Evolutionary conservation across 2,888 invertebrate genomes (phyloP), one percentile per base, ranked within the genome.

Genomic region (Darwinula stevensoni): DNA sequence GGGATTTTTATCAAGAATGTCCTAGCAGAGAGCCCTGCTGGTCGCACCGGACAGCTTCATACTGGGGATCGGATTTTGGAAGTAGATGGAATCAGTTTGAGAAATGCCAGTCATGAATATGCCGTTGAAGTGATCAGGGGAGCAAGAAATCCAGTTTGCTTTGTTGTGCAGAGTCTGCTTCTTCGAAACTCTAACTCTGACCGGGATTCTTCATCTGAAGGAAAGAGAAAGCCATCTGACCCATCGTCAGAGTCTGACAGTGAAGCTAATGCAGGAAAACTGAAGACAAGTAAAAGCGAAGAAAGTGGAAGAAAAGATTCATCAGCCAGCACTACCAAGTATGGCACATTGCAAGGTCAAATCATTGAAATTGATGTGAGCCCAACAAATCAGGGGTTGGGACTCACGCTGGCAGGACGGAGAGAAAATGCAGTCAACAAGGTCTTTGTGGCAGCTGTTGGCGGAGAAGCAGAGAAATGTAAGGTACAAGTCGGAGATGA

Each of bases 1-100:
- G 94, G 94, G 4, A 91, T 97, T 47, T 97, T 97, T 52, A 82
- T 97, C 47, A 94, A 94, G 53, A 82, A 84, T 45, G 88, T 97
- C 1, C 66, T 88, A 11, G 67, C 78, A 2, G 70, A 78, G 38
- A 86, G 84, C 53, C 88, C 94, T 1, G 97, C 94, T 1, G 22
- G 82, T 31, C 61, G 64, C 43, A 70, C 75, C 39, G 82, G 74
- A n/a, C 67, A 73, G 42, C 53, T 28, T 28, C 57, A 78, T 69
- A 72, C 73, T 34, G 82, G 82, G 2, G 82, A 82, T 52, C 59
- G 78, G 34, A 78, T 82, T 43, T 54, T 82, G 39, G 78, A 82
- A 50, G 80, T 97, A 16, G 84, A 84, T 46, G 84, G 80, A 6
- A 62, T 70, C 16, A 82, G 86, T 55, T 63, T 97, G 31, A 59